Evolutionary conservation across 2,113 vertebrate genomes (phyloP), one percentile per base, ranked within the genome.

Genomic region (Caranx ignobilis): DNA sequence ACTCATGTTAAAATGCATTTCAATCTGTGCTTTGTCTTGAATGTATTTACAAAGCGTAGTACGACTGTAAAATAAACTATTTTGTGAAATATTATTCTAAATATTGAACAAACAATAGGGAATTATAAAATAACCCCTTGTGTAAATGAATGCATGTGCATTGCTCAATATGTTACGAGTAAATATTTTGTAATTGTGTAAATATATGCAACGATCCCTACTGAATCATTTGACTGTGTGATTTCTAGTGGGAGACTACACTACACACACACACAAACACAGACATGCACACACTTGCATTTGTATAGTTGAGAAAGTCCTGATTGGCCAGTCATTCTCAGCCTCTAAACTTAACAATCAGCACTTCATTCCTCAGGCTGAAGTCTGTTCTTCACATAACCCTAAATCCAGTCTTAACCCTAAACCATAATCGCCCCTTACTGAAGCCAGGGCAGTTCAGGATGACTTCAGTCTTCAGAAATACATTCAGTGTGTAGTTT

Each of bases 1-100:
- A 47, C 71, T 79, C 37, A 6, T 67, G 35, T 79, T 83, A 67
- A 67, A 83, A 79, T 57, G 85, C 88, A 92, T 92, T 90, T 92
- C 90, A 89, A 72, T 84, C 26, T 41, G 63, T 64, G 62, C 64
- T 77, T 87, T 85, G 66, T 80, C 74, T 62, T 55, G 62, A 77
- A 83, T 71, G 32, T 69, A 72, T 79, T 72, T 77, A 81, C 35
- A 55, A 79, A 75, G 68, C 74, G 55, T 37, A 37, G 52, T 35
- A 57, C 26, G 35, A 64, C 34, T 37, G 56, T 75, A 47, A 60
- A 74, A 47, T 55, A 74, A 75, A 39, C 59, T 37, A 81, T 43
- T 50, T 9, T 62, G 16, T 39, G 1, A 39, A 67, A 39, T 64
- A 37, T 19, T 52, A 48, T 50, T 64, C 6, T 57, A 31, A 57